Percentiles rank a stretch among this genome's conserved stretches.
Conservation (phyloP, 2,888 invertebrate species). For the Drosophila phalerata region DNA sequence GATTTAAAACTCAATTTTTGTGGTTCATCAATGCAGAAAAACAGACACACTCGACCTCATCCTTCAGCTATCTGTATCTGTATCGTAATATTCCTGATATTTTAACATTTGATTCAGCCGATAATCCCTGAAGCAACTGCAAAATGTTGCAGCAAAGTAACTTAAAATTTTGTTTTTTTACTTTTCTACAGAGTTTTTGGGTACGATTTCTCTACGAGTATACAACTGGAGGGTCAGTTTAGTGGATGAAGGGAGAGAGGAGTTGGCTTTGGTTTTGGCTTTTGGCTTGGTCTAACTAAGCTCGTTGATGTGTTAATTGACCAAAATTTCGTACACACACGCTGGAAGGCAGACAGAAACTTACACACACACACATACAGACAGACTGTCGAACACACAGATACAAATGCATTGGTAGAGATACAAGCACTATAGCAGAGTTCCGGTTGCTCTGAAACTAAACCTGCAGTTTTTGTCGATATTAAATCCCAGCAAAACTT, state of each 20-base stretch:
- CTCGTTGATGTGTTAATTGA: slow-evolving; percentile 84
- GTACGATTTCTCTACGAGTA: slow-evolving; percentile 2
- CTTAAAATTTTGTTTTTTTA: slow-evolving; percentile 45
- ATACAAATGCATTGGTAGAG: slow-evolving; percentile 15
- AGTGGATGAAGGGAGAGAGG: slow-evolving; percentile 1
- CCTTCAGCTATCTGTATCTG: not conserved
- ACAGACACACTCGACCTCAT: not conserved
- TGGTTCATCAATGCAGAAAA: slow-evolving; percentile 42
- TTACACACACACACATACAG: slow-evolving; percentile 21
- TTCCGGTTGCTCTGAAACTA: slow-evolving; percentile 35
- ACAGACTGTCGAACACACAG: slow-evolving; percentile 17
- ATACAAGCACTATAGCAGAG: not conserved
- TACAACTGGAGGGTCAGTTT: not conserved
- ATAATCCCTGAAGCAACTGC: slow-evolving; percentile 69
- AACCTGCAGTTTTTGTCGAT: slow-evolving; percentile 65
- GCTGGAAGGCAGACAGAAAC: slow-evolving; percentile 49
- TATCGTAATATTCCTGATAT: slow-evolving; percentile 25
- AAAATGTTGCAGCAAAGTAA: slow-evolving; percentile 63
- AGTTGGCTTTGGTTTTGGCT: slow-evolving; percentile 33
- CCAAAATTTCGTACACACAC: slow-evolving; percentile 78
- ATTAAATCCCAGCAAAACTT: slow-evolving; percentile 83
- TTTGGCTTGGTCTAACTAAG: slow-evolving; percentile 58
- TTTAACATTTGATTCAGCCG: slow-evolving; percentile 32
- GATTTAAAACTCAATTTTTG: slow-evolving; percentile 61
- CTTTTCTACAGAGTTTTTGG: not conserved